Conservation (phyloP, 2,888 invertebrate genomes). For the Lasioglossum marginatum region DNA sequence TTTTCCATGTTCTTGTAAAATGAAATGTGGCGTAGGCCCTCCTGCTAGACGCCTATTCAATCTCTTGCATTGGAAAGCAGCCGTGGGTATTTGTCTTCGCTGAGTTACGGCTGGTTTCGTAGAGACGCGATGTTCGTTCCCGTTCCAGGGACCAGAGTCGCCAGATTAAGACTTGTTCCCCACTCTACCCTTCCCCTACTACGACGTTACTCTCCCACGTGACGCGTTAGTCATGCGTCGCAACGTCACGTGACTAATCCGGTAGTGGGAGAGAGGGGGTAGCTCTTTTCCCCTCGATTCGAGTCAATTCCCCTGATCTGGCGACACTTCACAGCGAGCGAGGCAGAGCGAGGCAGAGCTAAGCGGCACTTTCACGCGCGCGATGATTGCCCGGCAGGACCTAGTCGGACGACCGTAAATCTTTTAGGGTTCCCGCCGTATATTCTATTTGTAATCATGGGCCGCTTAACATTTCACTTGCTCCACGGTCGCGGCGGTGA, state of each 20-base stretch:
- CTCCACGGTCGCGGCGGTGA: constrained; percentile 27
- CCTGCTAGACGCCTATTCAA: too few relatives aligned
- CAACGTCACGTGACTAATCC: background rate
- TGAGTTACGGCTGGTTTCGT: background rate
- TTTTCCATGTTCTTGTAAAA: too few relatives aligned
- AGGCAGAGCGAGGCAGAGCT: too few relatives aligned
- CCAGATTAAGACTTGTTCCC: too few relatives aligned
- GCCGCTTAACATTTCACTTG: constrained; percentile 60
- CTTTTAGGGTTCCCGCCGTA: constrained; percentile 46
- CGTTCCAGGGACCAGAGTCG: background rate
- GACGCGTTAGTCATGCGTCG: background rate
- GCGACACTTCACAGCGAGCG: too few relatives aligned
- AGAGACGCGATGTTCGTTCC: background rate
- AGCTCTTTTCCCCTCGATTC: too few relatives aligned
- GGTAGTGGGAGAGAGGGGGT: background rate
- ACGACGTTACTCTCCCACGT: too few relatives aligned
- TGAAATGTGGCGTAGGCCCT: too few relatives aligned
- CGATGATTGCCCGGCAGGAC: constrained; percentile 6
- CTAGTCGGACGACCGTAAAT: constrained; percentile 40
- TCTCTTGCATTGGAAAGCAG: background rate
- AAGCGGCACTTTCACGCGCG: constrained; percentile 13
- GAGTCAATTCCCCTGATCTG: too few relatives aligned
- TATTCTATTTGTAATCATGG: constrained; percentile 52
- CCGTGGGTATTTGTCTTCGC: background rate
- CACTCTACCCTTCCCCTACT: too few relatives aligned